These are phyloP conservation scores for Phataginus tricuspis DNA, from an alignment of 2,797 vertebrate genomes.

Conservation along the genomic window DNA sequence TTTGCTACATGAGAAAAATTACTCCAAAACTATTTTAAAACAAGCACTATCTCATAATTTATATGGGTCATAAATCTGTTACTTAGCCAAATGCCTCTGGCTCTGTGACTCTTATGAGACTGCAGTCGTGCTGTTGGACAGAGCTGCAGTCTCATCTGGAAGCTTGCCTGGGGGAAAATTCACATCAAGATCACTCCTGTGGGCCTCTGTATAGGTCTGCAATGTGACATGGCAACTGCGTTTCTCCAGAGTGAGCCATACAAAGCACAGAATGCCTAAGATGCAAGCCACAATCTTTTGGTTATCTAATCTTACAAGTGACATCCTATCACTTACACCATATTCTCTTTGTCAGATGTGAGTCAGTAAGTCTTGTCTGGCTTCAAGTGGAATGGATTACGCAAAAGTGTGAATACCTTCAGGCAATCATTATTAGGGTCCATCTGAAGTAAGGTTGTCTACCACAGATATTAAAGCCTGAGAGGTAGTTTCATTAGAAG, in stretches of 20 bases:
- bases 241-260: background rate
- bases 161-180: background rate
- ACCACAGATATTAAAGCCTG: background rate
- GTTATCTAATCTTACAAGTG: background rate
- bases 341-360: background rate
- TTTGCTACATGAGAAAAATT: background rate
- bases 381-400: background rate
- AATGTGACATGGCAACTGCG: fast-evolving
- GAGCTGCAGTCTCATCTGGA: background rate
- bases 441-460: background rate
- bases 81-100: background rate
- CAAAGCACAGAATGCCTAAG: background rate
- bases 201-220: background rate
- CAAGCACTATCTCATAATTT: background rate
- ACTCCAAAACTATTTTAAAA: background rate
- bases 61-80: background rate
- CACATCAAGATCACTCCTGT: fast-evolving
- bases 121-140: background rate
- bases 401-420: background rate
- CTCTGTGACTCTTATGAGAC: background rate
- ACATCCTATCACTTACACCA: background rate
- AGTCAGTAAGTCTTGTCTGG: background rate
- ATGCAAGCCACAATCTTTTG: background rate
- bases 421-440: background rate
- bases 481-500: background rate